Base-by-base conservation (phyloP, 2,888 invertebrate genomes). In the Drosophila paranaensis region DNA sequence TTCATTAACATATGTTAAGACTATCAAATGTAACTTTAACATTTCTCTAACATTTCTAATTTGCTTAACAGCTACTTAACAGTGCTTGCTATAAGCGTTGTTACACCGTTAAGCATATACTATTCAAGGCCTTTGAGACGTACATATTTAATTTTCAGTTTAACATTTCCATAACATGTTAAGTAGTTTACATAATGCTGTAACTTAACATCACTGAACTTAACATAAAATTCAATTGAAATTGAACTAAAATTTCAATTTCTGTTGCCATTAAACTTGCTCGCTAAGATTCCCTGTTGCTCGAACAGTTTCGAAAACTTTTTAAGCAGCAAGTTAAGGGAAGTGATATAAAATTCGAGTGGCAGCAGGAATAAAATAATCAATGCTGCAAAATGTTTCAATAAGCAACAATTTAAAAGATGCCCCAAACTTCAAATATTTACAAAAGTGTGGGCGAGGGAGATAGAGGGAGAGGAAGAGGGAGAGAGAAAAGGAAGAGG, bases 351-450 rank as follows among this genome's bases (percentile, higher is more conserved):
- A 37, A 39, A n/a, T 27, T 68, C 46, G n/a, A 27, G 39, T 54
- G 46, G 11, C 27, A 56, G 48, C 27, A 40, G 14, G 8, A 14
- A 30, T 20, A 68, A 68, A 55, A 42, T 43, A 67, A 67, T 70
- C 60, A 70, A 60, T 51, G 27, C 30, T 20, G 20, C 13, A 56
- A 43, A 57, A 69, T 67, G 56, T 25, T 25, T 37, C 30, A 70
- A 57, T 50, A n/a, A 37, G 57, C 39, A n/a, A 42, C 56, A 56
- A 56, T 70, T 48, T 50, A 39, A 42, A 33, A 30, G 48, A 33
- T 10, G 33, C 42, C 14, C 16, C 6, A 27, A 74, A 67, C 57
- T 75, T 74, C 11, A 40, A 20, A 45, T 57, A 57, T 72, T 55
- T 60, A 27, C 55, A 35, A 63, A 63, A 25, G 33, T 30, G 42